phyloP scores from a whole-genome alignment of 2,113 vertebrate species.

The Atrichornis clamosus region DNA sequence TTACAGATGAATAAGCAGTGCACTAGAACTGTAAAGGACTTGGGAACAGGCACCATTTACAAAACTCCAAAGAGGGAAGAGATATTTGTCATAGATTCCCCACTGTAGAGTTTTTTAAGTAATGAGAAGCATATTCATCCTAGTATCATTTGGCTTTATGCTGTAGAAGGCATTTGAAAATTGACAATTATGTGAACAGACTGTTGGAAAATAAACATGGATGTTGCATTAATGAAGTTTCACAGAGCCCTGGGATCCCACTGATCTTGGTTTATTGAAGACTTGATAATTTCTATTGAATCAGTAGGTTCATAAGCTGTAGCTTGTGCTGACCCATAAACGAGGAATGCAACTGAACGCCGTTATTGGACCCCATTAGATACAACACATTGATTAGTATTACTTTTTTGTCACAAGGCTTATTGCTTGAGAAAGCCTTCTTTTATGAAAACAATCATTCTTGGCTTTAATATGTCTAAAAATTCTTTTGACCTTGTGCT shows the following conservation, averaged over 20 bases:
- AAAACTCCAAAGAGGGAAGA: neutral
- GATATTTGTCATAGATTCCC: neutral
- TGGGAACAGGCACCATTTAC: neutral
- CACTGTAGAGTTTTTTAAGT: neutral
- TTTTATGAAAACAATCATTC: conserved; percentile 50
- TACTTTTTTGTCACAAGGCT: conserved; percentile 3
- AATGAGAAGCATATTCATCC: neutral
- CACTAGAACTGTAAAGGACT: neutral
- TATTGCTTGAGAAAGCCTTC: conserved; percentile 15
- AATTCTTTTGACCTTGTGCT: neutral
- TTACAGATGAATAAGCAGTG: neutral
- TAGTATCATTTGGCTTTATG: neutral
- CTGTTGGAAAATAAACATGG: neutral
- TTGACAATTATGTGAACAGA: neutral
- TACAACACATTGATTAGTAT: neutral
- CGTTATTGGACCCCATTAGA: neutral
- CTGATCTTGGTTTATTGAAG: neutral
- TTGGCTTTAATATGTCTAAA: neutral
- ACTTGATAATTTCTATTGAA: neutral
- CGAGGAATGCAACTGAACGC: neutral
- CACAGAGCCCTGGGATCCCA: neutral
- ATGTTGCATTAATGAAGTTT: neutral
- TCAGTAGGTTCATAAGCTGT: neutral
- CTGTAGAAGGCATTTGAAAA: neutral
- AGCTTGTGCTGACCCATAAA: neutral